phyloP scores from a whole-genome alignment of 2,113 vertebrate species.

The Phaethornis superciliosus region DNA sequence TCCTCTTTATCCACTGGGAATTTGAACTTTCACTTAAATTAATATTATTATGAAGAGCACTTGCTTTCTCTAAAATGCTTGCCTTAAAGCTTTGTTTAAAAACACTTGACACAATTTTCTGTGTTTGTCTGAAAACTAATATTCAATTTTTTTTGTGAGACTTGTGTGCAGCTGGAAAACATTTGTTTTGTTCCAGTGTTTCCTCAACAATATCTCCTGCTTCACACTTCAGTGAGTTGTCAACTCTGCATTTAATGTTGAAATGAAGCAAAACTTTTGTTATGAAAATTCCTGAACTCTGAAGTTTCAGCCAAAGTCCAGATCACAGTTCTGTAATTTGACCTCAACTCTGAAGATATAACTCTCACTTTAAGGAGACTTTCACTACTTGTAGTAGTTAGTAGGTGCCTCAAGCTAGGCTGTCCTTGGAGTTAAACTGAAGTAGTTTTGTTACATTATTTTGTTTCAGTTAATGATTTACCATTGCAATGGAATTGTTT shows the following conservation, averaged over 20 bases:
- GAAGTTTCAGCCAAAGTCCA: background rate
- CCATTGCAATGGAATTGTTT: background rate
- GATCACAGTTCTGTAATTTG: background rate
- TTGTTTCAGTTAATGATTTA: background rate
- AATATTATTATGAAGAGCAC: background rate
- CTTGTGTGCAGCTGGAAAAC: background rate
- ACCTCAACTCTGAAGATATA: background rate
- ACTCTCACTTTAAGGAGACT: background rate
- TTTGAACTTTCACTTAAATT: background rate
- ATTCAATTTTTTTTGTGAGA: background rate
- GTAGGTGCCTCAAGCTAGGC: background rate
- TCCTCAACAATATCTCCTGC: background rate
- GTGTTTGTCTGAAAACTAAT: background rate
- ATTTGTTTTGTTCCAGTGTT: background rate
- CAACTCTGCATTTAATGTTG: background rate
- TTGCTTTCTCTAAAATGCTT: background rate
- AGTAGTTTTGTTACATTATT: background rate
- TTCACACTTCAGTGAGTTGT: background rate
- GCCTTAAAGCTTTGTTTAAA: background rate
- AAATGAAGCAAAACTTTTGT: background rate
- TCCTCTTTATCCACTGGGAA: background rate
- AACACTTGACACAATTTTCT: background rate
- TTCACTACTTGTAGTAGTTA: background rate
- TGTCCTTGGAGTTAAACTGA: rapidly evolving
- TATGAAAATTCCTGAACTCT: background rate